A percentile compares a stretch with the other conserved stretches of the same genome.
Evolutionary conservation across 2,888 invertebrate species (phyloP).

Genomic region (Melinaea menophilus): DNA sequence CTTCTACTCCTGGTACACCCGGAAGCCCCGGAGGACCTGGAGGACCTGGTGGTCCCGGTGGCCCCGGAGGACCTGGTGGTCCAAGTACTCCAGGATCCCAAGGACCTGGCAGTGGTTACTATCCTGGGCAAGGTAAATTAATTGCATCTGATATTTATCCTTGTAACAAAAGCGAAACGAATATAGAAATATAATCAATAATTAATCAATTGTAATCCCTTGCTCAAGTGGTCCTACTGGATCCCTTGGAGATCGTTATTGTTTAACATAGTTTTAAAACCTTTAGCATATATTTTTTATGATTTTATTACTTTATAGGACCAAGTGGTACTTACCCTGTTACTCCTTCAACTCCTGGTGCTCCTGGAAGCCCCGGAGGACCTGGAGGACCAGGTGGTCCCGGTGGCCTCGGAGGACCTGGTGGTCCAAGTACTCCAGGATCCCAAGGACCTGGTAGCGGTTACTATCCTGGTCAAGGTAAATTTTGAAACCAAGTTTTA

Average conservation of each 20-base stretch:
- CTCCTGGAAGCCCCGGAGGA: constrained; percentile 42
- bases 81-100: constrained; percentile 13
- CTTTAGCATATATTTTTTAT: no score
- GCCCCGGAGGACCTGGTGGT: constrained; percentile 48
- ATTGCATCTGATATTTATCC: no score
- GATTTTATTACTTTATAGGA: constrained; percentile 31
- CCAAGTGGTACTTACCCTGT: constrained; percentile 62
- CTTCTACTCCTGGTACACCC: constrained; percentile 37
- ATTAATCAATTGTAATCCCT: constrained; percentile 6
- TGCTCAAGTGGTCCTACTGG: constrained; percentile 9
- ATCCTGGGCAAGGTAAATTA: constrained; percentile 31
- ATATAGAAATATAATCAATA: no score
- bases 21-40: constrained; percentile 36
- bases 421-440: constrained; percentile 10
- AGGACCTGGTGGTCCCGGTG: constrained; percentile 41
- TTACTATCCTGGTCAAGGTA: constrained; percentile 30
- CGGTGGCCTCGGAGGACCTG: constrained; percentile 41
- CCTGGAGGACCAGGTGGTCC: constrained; percentile 39
- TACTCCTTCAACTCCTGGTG: constrained; percentile 31
- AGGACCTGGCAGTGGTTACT: constrained; percentile 14
- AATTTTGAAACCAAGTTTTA: background rate
- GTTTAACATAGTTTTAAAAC: no score
- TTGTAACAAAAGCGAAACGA: no score
- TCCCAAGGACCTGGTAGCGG: constrained; percentile 20
- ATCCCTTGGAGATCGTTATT: background rate